phyloP scores from a whole-genome alignment of 1,140 invertebrate species.

The Drosophila grimshawi region DNA sequence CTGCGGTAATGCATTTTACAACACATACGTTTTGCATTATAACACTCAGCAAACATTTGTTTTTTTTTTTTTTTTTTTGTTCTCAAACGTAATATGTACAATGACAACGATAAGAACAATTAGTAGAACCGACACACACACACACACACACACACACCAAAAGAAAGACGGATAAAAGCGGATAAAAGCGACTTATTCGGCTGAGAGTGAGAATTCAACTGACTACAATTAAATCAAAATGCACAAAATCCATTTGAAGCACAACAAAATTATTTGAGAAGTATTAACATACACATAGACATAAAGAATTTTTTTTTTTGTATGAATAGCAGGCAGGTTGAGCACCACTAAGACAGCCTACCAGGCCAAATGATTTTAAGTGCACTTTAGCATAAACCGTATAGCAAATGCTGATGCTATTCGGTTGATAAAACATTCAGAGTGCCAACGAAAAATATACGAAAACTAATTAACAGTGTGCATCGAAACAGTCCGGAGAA shows the following conservation, averaged over 20 bases:
- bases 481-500: not conserved
- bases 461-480: not conserved
- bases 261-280: slow-evolving; percentile 57
- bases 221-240: slow-evolving; percentile 62
- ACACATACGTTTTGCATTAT: slow-evolving; percentile 26
- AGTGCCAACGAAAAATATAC: slow-evolving; percentile 7
- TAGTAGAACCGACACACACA: slow-evolving; percentile 1
- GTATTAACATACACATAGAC: slow-evolving; percentile 20
- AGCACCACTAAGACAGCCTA: not conserved
- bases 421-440: slow-evolving; percentile 24
- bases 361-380: not conserved
- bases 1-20: slow-evolving; percentile 32
- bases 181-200: slow-evolving; percentile 44
- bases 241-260: slow-evolving; percentile 43
- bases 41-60: slow-evolving; percentile 47
- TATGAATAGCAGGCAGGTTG: not conserved
- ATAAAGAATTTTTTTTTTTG: not conserved
- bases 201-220: slow-evolving; percentile 62
- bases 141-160: not conserved
- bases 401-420: slow-evolving; percentile 17
- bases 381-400: not conserved
- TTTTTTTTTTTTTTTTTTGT: not conserved
- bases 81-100: slow-evolving; percentile 1
- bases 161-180: not conserved
- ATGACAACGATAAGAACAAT: not conserved